These are phyloP conservation scores for Antechinus flavipes DNA, from an alignment of 2,113 vertebrate genomes.

Conservation along the genomic window DNA sequence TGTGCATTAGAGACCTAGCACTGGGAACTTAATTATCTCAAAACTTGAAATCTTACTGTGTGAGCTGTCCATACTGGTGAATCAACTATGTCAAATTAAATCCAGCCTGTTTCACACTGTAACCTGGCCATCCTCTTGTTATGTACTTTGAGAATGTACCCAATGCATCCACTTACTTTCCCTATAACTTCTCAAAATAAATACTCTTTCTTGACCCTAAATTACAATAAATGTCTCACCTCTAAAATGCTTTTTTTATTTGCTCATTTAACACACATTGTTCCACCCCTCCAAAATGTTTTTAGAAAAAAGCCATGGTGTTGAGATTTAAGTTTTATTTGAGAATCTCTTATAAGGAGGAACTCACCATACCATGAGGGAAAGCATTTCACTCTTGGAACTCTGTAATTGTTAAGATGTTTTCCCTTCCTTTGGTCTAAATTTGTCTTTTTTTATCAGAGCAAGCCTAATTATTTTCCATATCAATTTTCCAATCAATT, in stretches of 20 bases:
- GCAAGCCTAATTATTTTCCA: neutral
- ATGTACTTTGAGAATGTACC: neutral
- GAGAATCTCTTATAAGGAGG: neutral
- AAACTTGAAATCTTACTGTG: neutral
- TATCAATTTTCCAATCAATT: neutral
- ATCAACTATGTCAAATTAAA: neutral
- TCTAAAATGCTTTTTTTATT: neutral
- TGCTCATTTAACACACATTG: neutral
- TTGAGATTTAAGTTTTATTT: neutral
- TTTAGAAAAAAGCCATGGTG: neutral
- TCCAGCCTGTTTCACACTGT: neutral
- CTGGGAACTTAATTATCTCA: too few relatives aligned
- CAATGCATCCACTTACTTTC: neutral
- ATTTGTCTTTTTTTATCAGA: neutral
- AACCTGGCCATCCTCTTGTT: neutral
- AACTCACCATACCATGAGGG: neutral
- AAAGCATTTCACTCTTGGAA: neutral
- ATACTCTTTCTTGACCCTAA: too few relatives aligned
- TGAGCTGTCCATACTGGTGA: neutral
- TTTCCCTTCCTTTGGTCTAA: neutral
- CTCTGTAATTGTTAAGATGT: neutral
- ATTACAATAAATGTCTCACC: too few relatives aligned
- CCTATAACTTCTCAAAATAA: neutral
- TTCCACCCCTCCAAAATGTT: neutral
- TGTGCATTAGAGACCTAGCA: neutral